phyloP scores from a whole-genome alignment of 2,888 invertebrate species.

The Hirtodrosophila cameraria region DNA sequence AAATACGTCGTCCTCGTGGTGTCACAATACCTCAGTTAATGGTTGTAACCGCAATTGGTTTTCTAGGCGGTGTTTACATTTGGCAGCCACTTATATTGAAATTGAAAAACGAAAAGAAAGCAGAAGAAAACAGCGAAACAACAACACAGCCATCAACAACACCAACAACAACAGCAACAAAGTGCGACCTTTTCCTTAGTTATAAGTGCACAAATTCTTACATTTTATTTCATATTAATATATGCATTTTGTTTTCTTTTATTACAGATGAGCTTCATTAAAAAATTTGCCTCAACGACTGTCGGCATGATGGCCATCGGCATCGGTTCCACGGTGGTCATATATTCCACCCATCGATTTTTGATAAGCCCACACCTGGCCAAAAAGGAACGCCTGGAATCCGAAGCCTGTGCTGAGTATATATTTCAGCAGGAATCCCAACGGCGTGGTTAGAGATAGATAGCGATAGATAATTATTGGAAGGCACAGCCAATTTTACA shows the following conservation, averaged over 20 bases:
- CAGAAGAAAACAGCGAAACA: constrained; percentile 14
- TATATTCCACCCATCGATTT: constrained; percentile 68
- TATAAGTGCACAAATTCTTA: no score
- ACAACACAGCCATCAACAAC: constrained; percentile 3
- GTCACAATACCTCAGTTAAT: constrained; percentile 82
- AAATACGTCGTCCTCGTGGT: constrained; percentile 83
- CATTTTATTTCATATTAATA: background rate
- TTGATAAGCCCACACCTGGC: constrained; percentile 75
- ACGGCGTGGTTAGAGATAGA: constrained; percentile 5
- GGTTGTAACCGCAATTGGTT: constrained; percentile 82
- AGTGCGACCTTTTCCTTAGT: constrained; percentile 40
- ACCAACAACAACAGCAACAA: constrained; percentile 37
- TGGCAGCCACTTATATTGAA: constrained; percentile 83
- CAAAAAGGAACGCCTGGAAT: constrained; percentile 69
- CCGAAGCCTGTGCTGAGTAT: constrained; percentile 81
- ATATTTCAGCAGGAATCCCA: constrained; percentile 79
- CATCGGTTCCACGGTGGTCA: constrained; percentile 67
- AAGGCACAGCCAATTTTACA: constrained; percentile 7
- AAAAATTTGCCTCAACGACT: constrained; percentile 65
- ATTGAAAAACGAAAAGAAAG: constrained; percentile 64
- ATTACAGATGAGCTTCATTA: constrained; percentile 82
- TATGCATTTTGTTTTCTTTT: constrained; percentile 2
- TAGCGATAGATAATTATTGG: background rate
- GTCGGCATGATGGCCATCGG: constrained; percentile 79
- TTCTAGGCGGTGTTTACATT: constrained; percentile 84